Base-by-base conservation (phyloP, 2,113 vertebrate species). In the Leptobrachium ailaonicum region DNA sequence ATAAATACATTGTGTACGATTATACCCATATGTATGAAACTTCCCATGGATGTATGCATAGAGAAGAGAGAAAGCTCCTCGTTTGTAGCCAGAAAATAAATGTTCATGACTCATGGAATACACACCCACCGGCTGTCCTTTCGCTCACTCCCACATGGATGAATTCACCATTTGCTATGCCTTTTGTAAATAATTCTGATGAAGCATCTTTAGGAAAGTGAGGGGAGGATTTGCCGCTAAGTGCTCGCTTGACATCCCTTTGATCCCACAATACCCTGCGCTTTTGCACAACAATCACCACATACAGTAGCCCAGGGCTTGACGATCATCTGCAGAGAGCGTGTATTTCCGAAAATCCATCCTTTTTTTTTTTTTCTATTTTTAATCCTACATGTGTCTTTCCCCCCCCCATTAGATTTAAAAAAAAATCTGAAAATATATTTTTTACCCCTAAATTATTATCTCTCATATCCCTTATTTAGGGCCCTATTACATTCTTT, bases 1-100 rank as follows among this genome's bases (percentile, higher is more conserved):
- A 60, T 3, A 60, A 5, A 8, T 50, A 50, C 47, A 50, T 50
- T 8, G 8, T 8, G 8, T 50, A 50, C 8, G 8, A 50, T 5
- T 4, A 4, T 50, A 50, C 3, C 3, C 56, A 14, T 60, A 60
- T 60, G 8, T 60, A 14, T 50, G 8, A 11, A 12, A 60, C 13
- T 10, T 3, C 10, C 56, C 13, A 60, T 60, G 56, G 47, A 80
- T 56, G 60, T 73, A 14, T 67, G 66, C 14, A 50, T 71, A 45
- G 44, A n/a, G 68, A 71, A 14, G 66, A 66, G 10, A 8, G 58
- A 54, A 13, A 80, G 14, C 45, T 6, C 47, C 50, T 53, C 58
- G 53, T 58, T 58, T 44, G 45, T 72, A 54, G 40, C 63, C 60
- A 64, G 43, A n/a, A 68, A 68, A 67, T 72, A 12, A 53, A 32